Evolutionary conservation across 2,113 vertebrate genomes (phyloP).

Genomic region (Ancistrus triradiatus): DNA sequence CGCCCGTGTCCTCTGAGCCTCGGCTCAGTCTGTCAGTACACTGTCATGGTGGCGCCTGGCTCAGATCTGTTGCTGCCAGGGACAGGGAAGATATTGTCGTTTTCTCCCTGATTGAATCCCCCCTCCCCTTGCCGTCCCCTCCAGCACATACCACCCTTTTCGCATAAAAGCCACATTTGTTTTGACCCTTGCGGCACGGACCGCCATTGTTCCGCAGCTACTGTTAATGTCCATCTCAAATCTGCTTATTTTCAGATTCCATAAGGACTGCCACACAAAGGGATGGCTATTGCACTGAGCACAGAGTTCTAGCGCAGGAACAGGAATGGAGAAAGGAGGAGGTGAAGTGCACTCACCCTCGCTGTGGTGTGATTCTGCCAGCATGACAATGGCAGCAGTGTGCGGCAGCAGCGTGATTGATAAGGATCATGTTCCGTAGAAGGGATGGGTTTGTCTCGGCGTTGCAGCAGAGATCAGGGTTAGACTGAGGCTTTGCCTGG

Average conservation of each 20-base stretch:
- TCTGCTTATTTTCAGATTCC: slow-evolving; percentile 75
- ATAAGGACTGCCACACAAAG: slow-evolving; percentile 60
- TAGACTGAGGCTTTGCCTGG: slow-evolving; percentile 3
- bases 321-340: slow-evolving; percentile 45
- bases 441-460: slow-evolving; percentile 2
- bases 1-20: slow-evolving; percentile 21
- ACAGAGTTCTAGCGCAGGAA: neutral
- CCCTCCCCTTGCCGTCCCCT: neutral
- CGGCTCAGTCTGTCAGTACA: slow-evolving; percentile 28
- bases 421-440: slow-evolving; percentile 50
- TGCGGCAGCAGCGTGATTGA: slow-evolving; percentile 58
- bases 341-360: slow-evolving; percentile 56
- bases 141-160: slow-evolving; percentile 27
- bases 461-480: neutral
- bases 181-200: slow-evolving; percentile 38
- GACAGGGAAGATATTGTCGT: slow-evolving; percentile 42
- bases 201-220: slow-evolving; percentile 58
- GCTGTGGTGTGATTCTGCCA: slow-evolving; percentile 44
- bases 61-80: slow-evolving; percentile 25
- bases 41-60: slow-evolving; percentile 38
- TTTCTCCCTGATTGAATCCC: slow-evolving; percentile 30
- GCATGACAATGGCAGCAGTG: slow-evolving; percentile 62
- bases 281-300: slow-evolving; percentile 48
- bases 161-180: slow-evolving; percentile 48
- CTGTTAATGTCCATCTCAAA: slow-evolving; percentile 41